Evolutionary conservation across 92 coral and sea anemone genomes (phyloP).

Genomic region (Blastomussa wellsi): DNA sequence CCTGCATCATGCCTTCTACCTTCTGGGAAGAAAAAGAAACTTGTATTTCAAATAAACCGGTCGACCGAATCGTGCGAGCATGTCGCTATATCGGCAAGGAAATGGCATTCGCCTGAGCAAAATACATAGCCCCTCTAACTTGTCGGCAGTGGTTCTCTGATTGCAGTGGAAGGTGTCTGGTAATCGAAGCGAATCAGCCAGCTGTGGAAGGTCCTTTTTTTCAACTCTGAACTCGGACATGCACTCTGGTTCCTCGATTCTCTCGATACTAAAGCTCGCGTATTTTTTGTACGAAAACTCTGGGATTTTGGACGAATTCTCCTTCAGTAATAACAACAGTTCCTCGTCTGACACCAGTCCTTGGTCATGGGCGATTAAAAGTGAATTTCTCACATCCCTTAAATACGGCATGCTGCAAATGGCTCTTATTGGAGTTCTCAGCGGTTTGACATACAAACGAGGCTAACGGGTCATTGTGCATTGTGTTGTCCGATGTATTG

Average conservation of each 20-base stretch:
- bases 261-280: background rate
- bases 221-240: background rate
- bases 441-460: no score
- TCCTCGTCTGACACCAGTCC: background rate
- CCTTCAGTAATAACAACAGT: background rate
- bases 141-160: background rate
- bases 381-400: no score
- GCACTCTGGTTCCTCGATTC: background rate
- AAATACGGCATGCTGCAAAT: no score
- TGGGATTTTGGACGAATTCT: background rate
- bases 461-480: no score
- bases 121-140: background rate
- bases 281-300: background rate
- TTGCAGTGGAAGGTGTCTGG: background rate
- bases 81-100: background rate
- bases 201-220: background rate
- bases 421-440: no score
- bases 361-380: no score
- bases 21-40: no score
- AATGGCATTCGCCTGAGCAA: background rate
- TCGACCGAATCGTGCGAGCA: background rate
- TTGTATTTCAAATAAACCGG: background rate
- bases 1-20: no score
- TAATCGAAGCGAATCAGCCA: background rate
- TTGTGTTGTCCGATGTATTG: no score